These are phyloP conservation scores for Pyrrhosoma nymphula DNA, from an alignment of 2,888 invertebrate species.

Conservation along the genomic window DNA sequence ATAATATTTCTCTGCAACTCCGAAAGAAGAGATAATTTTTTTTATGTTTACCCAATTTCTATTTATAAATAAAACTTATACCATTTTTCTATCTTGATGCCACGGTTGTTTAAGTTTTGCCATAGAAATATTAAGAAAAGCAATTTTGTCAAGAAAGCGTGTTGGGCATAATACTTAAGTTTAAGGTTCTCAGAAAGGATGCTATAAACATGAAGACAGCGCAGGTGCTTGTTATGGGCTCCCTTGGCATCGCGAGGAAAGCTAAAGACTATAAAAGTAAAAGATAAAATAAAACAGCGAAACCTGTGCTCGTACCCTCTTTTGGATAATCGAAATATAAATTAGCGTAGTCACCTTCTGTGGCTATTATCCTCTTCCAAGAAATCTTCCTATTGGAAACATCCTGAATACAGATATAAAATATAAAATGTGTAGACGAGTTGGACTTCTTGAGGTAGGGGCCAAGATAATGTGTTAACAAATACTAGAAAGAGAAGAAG, in stretches of 20 bases:
- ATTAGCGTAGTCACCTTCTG: background rate
- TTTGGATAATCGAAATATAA: background rate
- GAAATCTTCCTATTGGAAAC: too few species aligned
- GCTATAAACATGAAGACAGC: slow-evolving; percentile 2
- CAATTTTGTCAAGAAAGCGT: background rate
- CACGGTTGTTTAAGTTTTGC: background rate
- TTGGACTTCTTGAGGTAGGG: too few species aligned
- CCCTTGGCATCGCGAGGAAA: background rate
- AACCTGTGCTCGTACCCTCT: background rate
- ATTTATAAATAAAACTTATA: background rate
- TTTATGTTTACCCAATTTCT: background rate
- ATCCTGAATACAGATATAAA: too few species aligned
- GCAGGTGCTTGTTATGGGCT: background rate
- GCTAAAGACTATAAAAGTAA: background rate
- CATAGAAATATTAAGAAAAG: background rate
- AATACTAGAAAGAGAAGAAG: too few species aligned
- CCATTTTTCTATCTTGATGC: background rate
- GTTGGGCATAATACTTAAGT: background rate
- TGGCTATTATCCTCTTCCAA: background rate
- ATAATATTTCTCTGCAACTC: background rate
- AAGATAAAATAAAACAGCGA: background rate
- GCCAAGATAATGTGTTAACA: too few species aligned
- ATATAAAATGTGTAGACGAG: too few species aligned
- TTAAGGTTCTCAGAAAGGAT: background rate
- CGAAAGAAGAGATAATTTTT: background rate